Evolutionary conservation across 2,113 vertebrate genomes (phyloP).

Genomic region (Thermophis baileyi): DNA sequence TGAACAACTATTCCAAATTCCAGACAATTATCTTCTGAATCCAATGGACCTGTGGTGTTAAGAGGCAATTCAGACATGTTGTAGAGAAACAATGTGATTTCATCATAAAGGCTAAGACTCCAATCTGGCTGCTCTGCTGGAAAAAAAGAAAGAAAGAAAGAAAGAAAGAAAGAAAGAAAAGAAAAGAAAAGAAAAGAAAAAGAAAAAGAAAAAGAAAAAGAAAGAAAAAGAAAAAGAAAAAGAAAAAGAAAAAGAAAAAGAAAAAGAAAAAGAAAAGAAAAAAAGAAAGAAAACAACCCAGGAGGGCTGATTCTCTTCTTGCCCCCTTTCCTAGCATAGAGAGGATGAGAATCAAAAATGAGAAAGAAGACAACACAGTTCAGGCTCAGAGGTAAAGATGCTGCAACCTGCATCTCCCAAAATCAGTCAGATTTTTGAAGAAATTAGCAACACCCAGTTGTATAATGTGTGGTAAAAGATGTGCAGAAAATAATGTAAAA

Average conservation of each 20-base stretch:
- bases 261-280: no score
- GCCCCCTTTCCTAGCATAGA: background rate
- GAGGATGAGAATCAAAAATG: background rate
- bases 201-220: no score
- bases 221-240: no score
- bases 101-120: slow-evolving; percentile 30
- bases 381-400: background rate
- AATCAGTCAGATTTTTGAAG: background rate
- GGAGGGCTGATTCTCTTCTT: background rate
- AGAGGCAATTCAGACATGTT: slow-evolving; percentile 41
- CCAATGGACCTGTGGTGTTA: slow-evolving; percentile 8
- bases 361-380: background rate
- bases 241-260: no score
- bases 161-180: no score
- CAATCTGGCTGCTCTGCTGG: slow-evolving; percentile 26
- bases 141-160: no score
- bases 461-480: background rate
- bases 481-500: background rate
- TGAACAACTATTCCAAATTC: slow-evolving; percentile 65
- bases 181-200: no score
- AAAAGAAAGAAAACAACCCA: background rate
- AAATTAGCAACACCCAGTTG: background rate
- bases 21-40: slow-evolving; percentile 27
- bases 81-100: slow-evolving; percentile 28
- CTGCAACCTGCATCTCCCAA: background rate